phyloP scores from a whole-genome alignment of 2,113 vertebrate genomes.

The Tylochromis polylepis region DNA sequence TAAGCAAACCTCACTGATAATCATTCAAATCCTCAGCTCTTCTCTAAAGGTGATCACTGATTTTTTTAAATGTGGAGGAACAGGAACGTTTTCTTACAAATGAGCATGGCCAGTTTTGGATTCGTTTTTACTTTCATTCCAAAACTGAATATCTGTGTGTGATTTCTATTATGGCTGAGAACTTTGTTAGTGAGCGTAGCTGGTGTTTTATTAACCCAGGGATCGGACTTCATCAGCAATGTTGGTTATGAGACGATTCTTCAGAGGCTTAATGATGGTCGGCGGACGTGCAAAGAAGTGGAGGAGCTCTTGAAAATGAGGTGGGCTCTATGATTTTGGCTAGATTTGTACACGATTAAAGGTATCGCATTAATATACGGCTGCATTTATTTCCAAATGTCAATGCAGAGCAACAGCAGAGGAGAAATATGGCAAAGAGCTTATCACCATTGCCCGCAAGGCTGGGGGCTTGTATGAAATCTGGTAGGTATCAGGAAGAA shows the following conservation, averaged over 20 bases:
- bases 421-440: slow-evolving; percentile 90
- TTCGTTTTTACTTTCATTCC: background rate
- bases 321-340: slow-evolving; percentile 32
- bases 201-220: slow-evolving; percentile 62
- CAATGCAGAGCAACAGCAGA: slow-evolving; percentile 83
- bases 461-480: slow-evolving; percentile 86
- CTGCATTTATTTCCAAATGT: background rate
- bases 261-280: slow-evolving; percentile 83
- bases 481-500: slow-evolving; percentile 67
- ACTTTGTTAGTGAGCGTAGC: background rate
- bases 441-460: slow-evolving; percentile 86
- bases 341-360: background rate
- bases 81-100: background rate
- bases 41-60: background rate
- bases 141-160: background rate
- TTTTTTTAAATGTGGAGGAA: background rate
- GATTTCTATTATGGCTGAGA: background rate
- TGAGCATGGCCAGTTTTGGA: background rate
- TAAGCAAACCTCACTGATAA: background rate
- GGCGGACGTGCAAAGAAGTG: slow-evolving; percentile 89
- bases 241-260: slow-evolving; percentile 81
- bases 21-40: background rate
- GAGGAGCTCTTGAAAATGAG: slow-evolving; percentile 92
- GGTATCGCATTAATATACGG: background rate
- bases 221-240: slow-evolving; percentile 81